phyloP scores from a whole-genome alignment of 2,888 invertebrate genomes.

The Andricus curvator region DNA sequence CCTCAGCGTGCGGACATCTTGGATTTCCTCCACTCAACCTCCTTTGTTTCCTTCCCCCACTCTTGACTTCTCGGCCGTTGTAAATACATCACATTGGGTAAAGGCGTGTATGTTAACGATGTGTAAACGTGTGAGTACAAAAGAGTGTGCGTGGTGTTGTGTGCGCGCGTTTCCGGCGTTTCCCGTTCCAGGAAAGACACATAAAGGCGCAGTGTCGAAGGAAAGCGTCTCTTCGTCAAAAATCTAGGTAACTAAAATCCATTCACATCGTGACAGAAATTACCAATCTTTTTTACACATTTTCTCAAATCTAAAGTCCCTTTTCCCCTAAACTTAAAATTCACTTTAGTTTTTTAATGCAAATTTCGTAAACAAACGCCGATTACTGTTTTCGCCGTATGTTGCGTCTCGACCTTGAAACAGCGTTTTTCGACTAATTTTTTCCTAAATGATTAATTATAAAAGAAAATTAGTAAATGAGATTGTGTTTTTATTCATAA shows the following conservation, averaged over 20 bases:
- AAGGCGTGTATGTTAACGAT: too few species aligned
- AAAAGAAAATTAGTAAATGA: not conserved
- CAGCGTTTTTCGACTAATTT: not conserved
- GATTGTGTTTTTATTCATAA: not conserved
- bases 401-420: not conserved
- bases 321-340: not conserved
- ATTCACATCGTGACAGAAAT: not conserved
- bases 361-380: not conserved
- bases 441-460: not conserved
- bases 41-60: too few species aligned
- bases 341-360: not conserved
- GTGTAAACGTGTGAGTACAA: too few species aligned
- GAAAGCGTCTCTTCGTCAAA: slow-evolving; percentile 13
- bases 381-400: not conserved
- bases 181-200: not conserved
- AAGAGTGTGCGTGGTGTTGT: not conserved
- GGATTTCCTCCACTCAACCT: too few species aligned
- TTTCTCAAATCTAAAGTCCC: not conserved
- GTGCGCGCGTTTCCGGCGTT: slow-evolving; percentile 23
- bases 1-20: too few species aligned
- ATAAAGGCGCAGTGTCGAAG: slow-evolving; percentile 2
- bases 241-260: slow-evolving; percentile 23
- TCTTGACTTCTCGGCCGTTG: too few species aligned
- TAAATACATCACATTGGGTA: too few species aligned
- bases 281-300: not conserved